phyloP scores from a whole-genome alignment of 2,888 invertebrate species.

The Macrosiphum euphorbiae region DNA sequence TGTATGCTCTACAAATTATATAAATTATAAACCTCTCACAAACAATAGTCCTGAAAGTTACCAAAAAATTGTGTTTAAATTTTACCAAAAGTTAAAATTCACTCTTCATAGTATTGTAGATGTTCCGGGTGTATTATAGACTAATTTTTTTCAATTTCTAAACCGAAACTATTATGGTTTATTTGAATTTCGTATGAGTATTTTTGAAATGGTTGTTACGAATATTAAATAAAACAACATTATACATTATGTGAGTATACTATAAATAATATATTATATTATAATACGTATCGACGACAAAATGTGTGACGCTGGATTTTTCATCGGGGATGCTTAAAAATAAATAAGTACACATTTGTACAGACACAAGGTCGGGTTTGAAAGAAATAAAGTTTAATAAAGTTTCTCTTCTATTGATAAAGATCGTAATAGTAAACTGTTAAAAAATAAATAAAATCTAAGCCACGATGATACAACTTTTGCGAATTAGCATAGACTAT shows the following conservation, averaged over 20 bases:
- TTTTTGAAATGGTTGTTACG: not conserved
- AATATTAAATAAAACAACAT: not conserved
- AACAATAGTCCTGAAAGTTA: not conserved
- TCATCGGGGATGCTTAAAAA: not conserved
- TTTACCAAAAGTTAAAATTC: not conserved
- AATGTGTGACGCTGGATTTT: not conserved
- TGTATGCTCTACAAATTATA: not conserved
- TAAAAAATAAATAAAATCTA: not conserved
- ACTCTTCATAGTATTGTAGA: not conserved
- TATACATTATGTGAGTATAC: not conserved
- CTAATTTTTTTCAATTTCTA: not conserved
- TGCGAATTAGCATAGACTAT: not conserved
- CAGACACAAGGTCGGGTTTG: not conserved
- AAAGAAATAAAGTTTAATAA: not conserved
- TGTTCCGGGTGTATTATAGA: not conserved
- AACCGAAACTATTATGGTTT: not conserved
- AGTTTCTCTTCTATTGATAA: not conserved
- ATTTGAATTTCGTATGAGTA: not conserved
- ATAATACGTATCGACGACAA: not conserved
- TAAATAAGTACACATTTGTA: not conserved
- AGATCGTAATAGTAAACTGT: not conserved
- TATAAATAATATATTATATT: not conserved
- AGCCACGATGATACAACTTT: not conserved
- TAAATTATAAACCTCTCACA: not conserved
- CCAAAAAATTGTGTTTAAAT: not conserved